Evolutionary conservation across 92 coral and sea anemone genomes (phyloP), one percentile per base, ranked within the genome.

Genomic region (Porites lobata): DNA sequence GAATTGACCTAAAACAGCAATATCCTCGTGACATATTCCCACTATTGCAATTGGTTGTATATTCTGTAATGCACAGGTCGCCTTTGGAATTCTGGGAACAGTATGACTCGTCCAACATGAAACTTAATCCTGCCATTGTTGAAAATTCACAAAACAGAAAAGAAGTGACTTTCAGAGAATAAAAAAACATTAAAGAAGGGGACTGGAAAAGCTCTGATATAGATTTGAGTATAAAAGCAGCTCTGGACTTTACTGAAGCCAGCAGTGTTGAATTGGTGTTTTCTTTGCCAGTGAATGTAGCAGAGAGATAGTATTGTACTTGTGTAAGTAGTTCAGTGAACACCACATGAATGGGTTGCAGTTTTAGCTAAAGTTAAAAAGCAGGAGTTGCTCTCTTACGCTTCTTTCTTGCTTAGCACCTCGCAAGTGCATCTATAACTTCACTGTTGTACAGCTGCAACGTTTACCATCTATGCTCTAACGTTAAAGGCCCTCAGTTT

Each of bases 21-120:
- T 22, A 26, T 58, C 38, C 62, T 32, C 5, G 24, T 22, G 24
- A 22, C 24, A 22, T 22, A 22, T 22, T 22, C 24, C 24, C 24
- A 22, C 24, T 22, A 22, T 22, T 22, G 24, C 24, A 22, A 22
- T 22, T 22, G 24, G 24, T 22, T 22, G 24, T 22, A 22, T 22
- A 4, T 75, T 18, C 4, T 2, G 11, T 43, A 26, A 19, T 9
- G 57, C 79, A 38, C 85, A 95, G 98, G 90, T 85, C 90, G 53
- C 93, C 96, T 18, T 91, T 67, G 74, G 96, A 90, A 24, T 86
- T 95, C 18, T 91, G 87, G 90, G 72, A 76, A 85, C 53, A 61
- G 5, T 90, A 93, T 70, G 94, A 91, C 84, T n/a, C 90, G 9
- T 80, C 89, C 2, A 90, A 85, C 51, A 90, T 94, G 94, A 83